These are phyloP conservation scores for Ophonus ardosiacus DNA, from an alignment of 2,888 invertebrate species.

Conservation along the genomic window DNA sequence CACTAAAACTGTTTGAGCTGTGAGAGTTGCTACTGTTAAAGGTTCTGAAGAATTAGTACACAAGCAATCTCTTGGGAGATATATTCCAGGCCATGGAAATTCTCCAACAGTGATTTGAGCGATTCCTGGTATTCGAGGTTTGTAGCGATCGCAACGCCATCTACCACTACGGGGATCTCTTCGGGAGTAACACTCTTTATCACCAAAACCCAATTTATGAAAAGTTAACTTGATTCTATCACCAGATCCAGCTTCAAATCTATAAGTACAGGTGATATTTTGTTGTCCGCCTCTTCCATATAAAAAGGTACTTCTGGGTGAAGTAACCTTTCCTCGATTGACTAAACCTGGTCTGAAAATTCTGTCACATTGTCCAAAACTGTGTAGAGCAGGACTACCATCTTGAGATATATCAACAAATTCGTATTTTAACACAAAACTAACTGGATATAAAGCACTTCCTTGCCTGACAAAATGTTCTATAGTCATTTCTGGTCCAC, in stretches of 20 bases:
- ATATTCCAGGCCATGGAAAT: conserved; percentile 84
- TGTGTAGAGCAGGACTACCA: conserved; percentile 78
- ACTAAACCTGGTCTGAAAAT: conserved; percentile 77
- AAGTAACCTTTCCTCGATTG: conserved; percentile 82
- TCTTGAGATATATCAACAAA: conserved; percentile 87
- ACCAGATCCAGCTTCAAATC: conserved; percentile 84
- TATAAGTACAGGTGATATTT: conserved; percentile 85
- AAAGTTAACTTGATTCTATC: conserved; percentile 85
- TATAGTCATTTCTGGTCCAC: conserved; percentile 85
- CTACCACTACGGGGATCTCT: conserved; percentile 83
- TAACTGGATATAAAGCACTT: conserved; percentile 87
- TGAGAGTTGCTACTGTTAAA: conserved; percentile 82
- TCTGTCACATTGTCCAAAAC: conserved; percentile 82
- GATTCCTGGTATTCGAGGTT: conserved; percentile 74
- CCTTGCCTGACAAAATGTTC: conserved; percentile 87
- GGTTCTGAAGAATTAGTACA: conserved; percentile 84
- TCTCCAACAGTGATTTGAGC: conserved; percentile 77
- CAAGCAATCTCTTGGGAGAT: conserved; percentile 84
- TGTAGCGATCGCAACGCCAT: conserved; percentile 81
- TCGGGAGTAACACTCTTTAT: conserved; percentile 82
- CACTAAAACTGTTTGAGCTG: conserved; percentile 84
- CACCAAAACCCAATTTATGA: conserved; percentile 83
- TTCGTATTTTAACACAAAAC: conserved; percentile 88
- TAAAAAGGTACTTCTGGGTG: conserved; percentile 88
- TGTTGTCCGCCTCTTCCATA: conserved; percentile 89